phyloP scores from a whole-genome alignment of 2,888 invertebrate genomes.

The Sceliomorpha sp. region DNA sequence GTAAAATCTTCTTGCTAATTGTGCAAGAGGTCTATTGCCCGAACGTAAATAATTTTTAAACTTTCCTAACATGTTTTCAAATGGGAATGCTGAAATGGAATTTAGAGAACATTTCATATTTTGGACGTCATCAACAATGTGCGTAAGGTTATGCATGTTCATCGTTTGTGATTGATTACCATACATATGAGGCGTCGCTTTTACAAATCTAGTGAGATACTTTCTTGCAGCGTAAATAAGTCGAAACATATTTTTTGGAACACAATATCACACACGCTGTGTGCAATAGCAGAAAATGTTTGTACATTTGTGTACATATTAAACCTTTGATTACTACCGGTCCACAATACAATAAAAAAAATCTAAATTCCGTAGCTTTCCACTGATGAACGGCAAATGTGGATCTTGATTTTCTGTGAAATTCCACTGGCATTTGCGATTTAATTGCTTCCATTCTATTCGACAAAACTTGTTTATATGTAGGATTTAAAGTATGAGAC shows the following conservation, averaged over 20 bases:
- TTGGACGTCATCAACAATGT: constrained; percentile 39
- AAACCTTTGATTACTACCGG: constrained; percentile 29
- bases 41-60: constrained; percentile 32
- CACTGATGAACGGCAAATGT: constrained; percentile 12
- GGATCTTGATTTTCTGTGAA: constrained; percentile 38
- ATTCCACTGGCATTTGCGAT: constrained; percentile 30
- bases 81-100: constrained; percentile 35
- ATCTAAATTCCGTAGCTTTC: constrained; percentile 44
- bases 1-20: constrained; percentile 35
- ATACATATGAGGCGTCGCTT: constrained; percentile 18
- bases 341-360: constrained; percentile 37
- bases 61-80: constrained; percentile 30
- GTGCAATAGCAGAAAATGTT: constrained; percentile 37
- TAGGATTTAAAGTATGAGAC: not conserved
- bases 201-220: not conserved
- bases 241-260: constrained; percentile 14
- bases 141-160: constrained; percentile 44
- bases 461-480: not conserved
- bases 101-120: constrained; percentile 28
- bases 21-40: constrained; percentile 26
- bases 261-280: constrained; percentile 32
- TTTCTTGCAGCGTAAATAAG: no score
- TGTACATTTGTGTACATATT: constrained; percentile 8
- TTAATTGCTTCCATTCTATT: constrained; percentile 10
- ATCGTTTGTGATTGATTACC: constrained; percentile 18